Percentiles rank a stretch among this genome's conserved stretches.
phyloP scores from a whole-genome alignment of 1,140 invertebrate genomes.

The Mya arenaria region DNA sequence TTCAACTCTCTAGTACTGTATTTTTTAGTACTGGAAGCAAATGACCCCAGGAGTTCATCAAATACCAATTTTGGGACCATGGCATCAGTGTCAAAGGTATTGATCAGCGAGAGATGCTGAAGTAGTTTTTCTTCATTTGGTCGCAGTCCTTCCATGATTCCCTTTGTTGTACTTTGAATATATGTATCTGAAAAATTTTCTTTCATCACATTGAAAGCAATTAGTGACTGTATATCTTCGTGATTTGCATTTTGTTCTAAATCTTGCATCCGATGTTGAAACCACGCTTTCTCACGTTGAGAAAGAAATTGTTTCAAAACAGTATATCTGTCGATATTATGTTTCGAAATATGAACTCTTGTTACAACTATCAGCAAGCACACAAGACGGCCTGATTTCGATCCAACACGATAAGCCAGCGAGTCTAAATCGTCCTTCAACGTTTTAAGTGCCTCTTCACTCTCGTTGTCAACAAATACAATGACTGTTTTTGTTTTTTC shows the following conservation, averaged over 20 bases:
- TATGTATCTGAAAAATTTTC: slow-evolving; percentile 10
- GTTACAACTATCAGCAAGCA: slow-evolving; percentile 9
- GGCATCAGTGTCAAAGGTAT: slow-evolving; percentile 16
- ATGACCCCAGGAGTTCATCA: neutral
- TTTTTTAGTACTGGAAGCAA: neutral
- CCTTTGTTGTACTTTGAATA: slow-evolving; percentile 6
- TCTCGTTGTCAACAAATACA: slow-evolving; percentile 20
- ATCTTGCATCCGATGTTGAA: slow-evolving; percentile 17
- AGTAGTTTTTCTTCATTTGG: slow-evolving; percentile 14
- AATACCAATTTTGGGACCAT: slow-evolving; percentile 16
- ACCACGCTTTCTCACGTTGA: slow-evolving; percentile 23
- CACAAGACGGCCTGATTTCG: neutral
- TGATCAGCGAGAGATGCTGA: slow-evolving; percentile 16
- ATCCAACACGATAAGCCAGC: slow-evolving; percentile 17
- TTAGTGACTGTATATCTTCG: slow-evolving; percentile 16
- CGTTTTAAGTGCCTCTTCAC: neutral
- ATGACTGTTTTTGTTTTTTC: slow-evolving; percentile 24
- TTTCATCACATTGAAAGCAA: slow-evolving; percentile 33
- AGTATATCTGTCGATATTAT: too few relatives aligned
- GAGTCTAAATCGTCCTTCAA: slow-evolving; percentile 15
- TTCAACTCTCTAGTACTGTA: neutral
- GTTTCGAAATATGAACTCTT: slow-evolving; percentile 2
- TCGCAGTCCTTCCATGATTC: slow-evolving; percentile 11
- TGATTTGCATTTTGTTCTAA: too few relatives aligned
- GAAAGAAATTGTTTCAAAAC: neutral